These are phyloP conservation scores for Parnassius smintheus DNA, from an alignment of 2,888 invertebrate genomes.

Conservation along the genomic window DNA sequence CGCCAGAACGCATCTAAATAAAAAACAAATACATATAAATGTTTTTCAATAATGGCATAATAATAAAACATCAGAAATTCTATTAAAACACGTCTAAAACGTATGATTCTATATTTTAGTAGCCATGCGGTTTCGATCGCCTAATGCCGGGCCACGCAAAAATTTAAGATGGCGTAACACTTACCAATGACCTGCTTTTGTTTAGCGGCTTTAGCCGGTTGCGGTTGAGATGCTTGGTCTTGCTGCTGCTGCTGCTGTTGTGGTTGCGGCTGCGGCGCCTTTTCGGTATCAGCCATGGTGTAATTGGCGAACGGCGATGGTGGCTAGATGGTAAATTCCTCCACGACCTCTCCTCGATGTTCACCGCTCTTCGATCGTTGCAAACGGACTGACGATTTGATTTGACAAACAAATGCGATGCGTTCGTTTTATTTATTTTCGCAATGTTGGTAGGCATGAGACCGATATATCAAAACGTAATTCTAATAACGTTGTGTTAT, in stretches of 20 bases:
- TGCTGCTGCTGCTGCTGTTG: constrained; percentile 85
- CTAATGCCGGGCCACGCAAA: constrained; percentile 62
- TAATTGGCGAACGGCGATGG: constrained; percentile 89
- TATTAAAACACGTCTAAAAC: constrained; percentile 7
- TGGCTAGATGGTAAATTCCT: constrained; percentile 86
- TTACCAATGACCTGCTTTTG: constrained; percentile 95
- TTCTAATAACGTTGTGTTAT: too few relatives aligned
- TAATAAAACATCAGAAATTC: background rate
- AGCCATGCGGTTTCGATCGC: constrained; percentile 51
- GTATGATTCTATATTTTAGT: constrained; percentile 27
- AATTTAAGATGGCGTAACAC: constrained; percentile 78
- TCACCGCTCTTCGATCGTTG: constrained; percentile 83
- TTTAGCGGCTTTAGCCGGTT: constrained; percentile 76
- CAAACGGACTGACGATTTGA: constrained; percentile 44
- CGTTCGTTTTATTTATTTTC: constrained; percentile 14
- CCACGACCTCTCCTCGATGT: constrained; percentile 89
- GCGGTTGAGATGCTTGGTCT: constrained; percentile 82
- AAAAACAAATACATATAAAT: background rate
- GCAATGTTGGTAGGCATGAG: too few relatives aligned
- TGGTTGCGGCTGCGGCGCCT: constrained; percentile 87
- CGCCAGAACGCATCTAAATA: constrained; percentile 22
- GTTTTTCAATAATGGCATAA: background rate
- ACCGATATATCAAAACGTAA: too few relatives aligned
- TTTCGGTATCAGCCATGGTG: constrained; percentile 98
- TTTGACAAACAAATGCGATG: constrained; percentile 21